phyloP scores from a whole-genome alignment of 2,113 vertebrate species.

The Turdus rufiventris region DNA sequence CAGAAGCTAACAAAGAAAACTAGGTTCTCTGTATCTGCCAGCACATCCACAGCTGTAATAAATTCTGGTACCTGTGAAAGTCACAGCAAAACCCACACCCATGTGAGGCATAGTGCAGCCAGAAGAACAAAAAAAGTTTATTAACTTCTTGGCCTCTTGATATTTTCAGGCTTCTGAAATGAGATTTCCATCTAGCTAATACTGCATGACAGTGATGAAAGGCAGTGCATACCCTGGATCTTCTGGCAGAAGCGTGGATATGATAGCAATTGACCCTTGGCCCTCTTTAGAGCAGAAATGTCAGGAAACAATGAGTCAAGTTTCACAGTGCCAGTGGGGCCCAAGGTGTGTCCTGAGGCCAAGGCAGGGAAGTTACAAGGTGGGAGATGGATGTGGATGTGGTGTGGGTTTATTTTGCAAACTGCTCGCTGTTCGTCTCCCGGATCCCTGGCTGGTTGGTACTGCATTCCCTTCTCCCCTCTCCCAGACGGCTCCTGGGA shows the following conservation, averaged over 20 bases:
- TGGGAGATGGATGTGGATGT: background rate
- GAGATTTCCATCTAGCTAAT: background rate
- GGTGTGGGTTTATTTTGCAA: background rate
- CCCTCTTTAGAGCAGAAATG: background rate
- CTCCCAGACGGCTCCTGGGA: background rate
- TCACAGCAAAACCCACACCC: background rate
- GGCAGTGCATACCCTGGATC: background rate
- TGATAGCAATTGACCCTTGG: background rate
- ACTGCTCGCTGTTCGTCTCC: background rate
- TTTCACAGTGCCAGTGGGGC: background rate
- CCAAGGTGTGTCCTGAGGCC: background rate
- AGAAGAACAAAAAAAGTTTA: background rate
- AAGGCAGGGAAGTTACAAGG: background rate
- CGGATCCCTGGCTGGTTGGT: background rate
- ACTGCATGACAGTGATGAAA: background rate
- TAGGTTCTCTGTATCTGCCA: background rate
- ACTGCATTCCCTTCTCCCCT: background rate
- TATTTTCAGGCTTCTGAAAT: conserved; percentile 7
- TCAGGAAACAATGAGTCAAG: background rate
- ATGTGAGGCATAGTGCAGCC: background rate
- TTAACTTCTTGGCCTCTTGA: conserved; percentile 4
- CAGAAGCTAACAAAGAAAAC: conserved; percentile 15
- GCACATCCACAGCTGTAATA: background rate
- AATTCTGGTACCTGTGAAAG: conserved; percentile 10
- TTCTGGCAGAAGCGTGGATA: background rate